These are phyloP conservation scores for Steinernema khuongi DNA, from an alignment of 1,140 invertebrate species.

Conservation along the genomic window DNA sequence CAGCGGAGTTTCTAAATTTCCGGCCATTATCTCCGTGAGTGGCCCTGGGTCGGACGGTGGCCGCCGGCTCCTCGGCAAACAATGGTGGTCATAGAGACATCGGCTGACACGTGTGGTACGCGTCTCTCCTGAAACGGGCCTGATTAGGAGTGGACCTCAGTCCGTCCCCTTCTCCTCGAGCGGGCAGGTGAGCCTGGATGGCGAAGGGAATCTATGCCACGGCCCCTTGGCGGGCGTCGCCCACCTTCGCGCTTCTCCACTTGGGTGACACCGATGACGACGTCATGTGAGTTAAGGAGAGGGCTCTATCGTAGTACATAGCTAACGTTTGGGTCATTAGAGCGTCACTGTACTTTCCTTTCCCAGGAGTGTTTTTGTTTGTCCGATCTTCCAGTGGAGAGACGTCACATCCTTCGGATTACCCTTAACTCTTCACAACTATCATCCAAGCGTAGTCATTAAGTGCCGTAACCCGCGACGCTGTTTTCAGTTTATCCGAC, in stretches of 20 bases:
- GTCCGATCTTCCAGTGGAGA: no score
- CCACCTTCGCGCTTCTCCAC: not conserved
- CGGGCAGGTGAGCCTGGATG: not conserved
- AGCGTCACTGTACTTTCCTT: no score
- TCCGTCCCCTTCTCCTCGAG: not conserved
- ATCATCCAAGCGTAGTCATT: no score
- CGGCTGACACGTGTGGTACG: not conserved
- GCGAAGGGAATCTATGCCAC: not conserved
- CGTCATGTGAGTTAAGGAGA: not conserved
- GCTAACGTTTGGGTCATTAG: not conserved
- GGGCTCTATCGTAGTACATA: not conserved
- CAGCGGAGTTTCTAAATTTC: not conserved
- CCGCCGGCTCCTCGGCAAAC: not conserved
- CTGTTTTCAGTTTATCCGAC: no score
- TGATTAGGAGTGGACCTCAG: not conserved
- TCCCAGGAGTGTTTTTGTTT: no score
- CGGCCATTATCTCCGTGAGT: not conserved
- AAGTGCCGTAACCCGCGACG: no score
- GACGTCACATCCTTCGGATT: no score
- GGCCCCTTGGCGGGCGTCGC: not conserved
- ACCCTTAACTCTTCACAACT: no score
- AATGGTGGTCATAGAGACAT: slow-evolving; percentile 5
- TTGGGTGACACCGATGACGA: not conserved
- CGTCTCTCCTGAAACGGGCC: not conserved
- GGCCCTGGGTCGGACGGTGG: not conserved